A percentile compares a stretch with the other conserved stretches of the same genome.
These are phyloP conservation scores for Tinamus guttatus DNA, from an alignment of 2,113 vertebrate species.

Conservation along the genomic window DNA sequence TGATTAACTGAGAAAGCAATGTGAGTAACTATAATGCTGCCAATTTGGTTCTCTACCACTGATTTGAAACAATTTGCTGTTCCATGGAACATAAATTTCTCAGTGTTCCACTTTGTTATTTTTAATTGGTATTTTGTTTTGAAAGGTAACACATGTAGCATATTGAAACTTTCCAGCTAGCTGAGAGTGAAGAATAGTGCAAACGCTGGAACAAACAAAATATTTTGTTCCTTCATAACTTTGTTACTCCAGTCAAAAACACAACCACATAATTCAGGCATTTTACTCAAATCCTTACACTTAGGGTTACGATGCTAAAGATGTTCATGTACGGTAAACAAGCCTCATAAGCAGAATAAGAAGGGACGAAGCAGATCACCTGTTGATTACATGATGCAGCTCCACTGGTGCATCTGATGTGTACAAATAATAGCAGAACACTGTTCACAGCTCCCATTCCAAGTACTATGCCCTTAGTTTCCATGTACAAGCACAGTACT, in stretches of 20 bases:
- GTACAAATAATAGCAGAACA: neutral
- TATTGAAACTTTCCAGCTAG: slow-evolving; percentile 18
- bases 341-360: neutral
- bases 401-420: neutral
- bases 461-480: neutral
- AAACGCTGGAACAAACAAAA: neutral
- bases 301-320: neutral
- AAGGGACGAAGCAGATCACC: neutral
- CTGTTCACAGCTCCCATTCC: neutral
- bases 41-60: neutral
- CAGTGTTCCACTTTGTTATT: slow-evolving; percentile 1
- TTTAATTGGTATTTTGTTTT: slow-evolving; percentile 57
- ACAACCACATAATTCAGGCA: neutral
- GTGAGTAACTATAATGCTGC: neutral
- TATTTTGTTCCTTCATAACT: slow-evolving; percentile 10
- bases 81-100: slow-evolving; percentile 15
- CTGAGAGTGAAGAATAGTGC: neutral
- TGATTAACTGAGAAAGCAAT: neutral
- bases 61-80: slow-evolving; percentile 14
- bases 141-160: slow-evolving; percentile 27
- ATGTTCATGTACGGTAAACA: neutral
- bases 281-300: neutral
- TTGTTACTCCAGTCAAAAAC: neutral
- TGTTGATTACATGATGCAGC: neutral
- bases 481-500: neutral